Conservation (phyloP, 2,797 vertebrate species). For the Crenuchus spilurus region DNA sequence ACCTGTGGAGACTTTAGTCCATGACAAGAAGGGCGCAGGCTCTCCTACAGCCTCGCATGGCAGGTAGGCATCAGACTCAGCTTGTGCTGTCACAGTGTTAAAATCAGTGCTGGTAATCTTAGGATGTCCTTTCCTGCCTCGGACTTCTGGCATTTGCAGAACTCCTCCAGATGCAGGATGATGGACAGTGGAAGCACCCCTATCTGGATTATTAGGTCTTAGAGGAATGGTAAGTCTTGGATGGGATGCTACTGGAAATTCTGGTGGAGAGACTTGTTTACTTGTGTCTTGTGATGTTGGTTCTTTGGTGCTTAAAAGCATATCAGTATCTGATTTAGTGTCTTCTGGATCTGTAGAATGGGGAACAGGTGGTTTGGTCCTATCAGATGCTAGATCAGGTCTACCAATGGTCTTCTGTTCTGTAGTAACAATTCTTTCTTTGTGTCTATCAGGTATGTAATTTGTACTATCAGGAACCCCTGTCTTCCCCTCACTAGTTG, state of each 20-base stretch:
- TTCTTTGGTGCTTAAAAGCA: conserved; percentile 47
- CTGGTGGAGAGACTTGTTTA: conserved; percentile 22
- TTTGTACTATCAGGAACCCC: conserved; percentile 62
- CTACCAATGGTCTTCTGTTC: conserved; percentile 59
- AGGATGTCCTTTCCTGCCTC: conserved; percentile 71
- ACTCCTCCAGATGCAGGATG: conserved; percentile 50
- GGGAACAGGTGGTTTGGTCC: conserved; percentile 20
- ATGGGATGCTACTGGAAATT: conserved; percentile 20
- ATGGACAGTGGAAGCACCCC: conserved; percentile 36
- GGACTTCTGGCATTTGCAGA: conserved; percentile 63
- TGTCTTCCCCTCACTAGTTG: conserved; percentile 36
- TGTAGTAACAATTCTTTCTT: conserved; percentile 47
- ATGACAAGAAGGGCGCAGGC: conserved; percentile 84
- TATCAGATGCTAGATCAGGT: conserved; percentile 25
- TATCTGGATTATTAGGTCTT: conserved; percentile 22
- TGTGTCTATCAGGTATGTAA: conserved; percentile 66
- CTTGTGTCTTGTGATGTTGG: conserved; percentile 19
- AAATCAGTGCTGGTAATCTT: conserved; percentile 71
- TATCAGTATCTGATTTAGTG: conserved; percentile 49
- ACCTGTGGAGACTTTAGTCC: conserved; percentile 92
- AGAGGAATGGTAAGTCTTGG: conserved; percentile 38
- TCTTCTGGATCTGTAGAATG: conserved; percentile 43
- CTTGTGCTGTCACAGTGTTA: conserved; percentile 75
- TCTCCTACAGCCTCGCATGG: conserved; percentile 83
- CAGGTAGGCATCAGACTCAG: conserved; percentile 80